These are phyloP conservation scores for Hypsibius dujardini DNA, from an alignment of 1,140 invertebrate species.

Conservation along the genomic window DNA sequence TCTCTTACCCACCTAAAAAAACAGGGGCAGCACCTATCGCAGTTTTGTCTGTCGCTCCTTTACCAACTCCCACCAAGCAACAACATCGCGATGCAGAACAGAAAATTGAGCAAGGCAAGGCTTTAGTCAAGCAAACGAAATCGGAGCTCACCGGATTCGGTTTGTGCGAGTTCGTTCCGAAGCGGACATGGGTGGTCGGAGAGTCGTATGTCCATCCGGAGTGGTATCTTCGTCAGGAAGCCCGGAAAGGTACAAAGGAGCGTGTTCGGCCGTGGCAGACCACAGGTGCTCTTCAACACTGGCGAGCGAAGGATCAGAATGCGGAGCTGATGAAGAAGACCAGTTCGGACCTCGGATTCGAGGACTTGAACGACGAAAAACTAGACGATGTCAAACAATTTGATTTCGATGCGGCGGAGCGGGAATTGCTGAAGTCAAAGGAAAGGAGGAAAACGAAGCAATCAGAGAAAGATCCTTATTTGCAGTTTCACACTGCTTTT, in stretches of 20 bases:
- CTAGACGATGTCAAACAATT: background rate
- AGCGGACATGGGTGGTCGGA: background rate
- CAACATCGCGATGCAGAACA: no score
- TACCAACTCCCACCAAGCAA: no score
- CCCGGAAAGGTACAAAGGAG: background rate
- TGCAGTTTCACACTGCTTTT: background rate
- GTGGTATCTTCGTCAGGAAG: background rate
- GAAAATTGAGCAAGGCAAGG: no score
- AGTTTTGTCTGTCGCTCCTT: no score
- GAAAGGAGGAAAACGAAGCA: background rate
- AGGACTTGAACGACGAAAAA: background rate
- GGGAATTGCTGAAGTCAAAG: background rate
- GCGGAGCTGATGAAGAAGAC: background rate
- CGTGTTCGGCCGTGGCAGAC: background rate
- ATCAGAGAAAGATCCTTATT: background rate
- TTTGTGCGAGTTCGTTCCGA: background rate
- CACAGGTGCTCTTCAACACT: background rate
- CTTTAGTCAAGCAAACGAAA: no score
- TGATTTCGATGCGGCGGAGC: background rate
- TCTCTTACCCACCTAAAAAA: no score
- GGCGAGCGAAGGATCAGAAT: background rate
- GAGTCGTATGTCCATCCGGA: conserved; percentile 5
- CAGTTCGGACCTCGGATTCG: background rate
- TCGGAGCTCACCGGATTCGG: background rate
- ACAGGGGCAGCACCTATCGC: no score